A percentile compares a stretch with the other conserved stretches of the same genome.
phyloP scores from a whole-genome alignment of 2,797 vertebrate genomes.

The Thaleichthys pacificus region DNA sequence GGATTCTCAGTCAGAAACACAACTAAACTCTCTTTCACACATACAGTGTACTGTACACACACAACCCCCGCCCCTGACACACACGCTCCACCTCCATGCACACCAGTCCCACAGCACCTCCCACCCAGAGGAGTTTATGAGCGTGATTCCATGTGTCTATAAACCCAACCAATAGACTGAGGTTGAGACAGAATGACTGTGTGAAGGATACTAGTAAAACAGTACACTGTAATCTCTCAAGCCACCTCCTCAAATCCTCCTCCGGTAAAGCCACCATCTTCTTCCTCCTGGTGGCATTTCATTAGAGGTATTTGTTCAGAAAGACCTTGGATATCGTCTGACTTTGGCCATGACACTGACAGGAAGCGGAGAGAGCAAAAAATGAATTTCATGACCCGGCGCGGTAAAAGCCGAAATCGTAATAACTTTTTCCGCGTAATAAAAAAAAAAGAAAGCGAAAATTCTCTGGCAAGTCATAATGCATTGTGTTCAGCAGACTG shows the following conservation, averaged over 20 bases:
- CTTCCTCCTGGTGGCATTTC: slow-evolving; percentile 40
- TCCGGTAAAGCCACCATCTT: slow-evolving; percentile 38
- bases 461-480: slow-evolving; percentile 37
- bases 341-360: slow-evolving; percentile 37
- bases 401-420: slow-evolving; percentile 23
- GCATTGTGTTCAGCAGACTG: slow-evolving; percentile 9
- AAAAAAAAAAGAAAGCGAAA: slow-evolving; percentile 29
- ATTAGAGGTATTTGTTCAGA: slow-evolving; percentile 53
- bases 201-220: slow-evolving; percentile 56
- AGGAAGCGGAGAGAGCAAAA: not conserved
- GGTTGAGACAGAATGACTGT: slow-evolving; percentile 31
- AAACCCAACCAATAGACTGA: slow-evolving; percentile 54
- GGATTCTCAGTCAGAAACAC: not conserved
- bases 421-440: slow-evolving; percentile 33
- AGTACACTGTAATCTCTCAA: slow-evolving; percentile 50
- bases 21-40: not conserved
- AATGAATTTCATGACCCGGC: slow-evolving; percentile 29
- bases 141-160: slow-evolving; percentile 49
- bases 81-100: slow-evolving; percentile 19
- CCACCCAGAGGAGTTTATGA: slow-evolving; percentile 58
- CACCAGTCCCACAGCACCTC: slow-evolving; percentile 27
- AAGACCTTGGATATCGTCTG: slow-evolving; percentile 41
- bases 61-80: slow-evolving; percentile 20
- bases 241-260: slow-evolving; percentile 50
- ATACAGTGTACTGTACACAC: not conserved